Base-by-base conservation (phyloP, 2,888 invertebrate genomes). In the Megaustenia siamemsis region DNA sequence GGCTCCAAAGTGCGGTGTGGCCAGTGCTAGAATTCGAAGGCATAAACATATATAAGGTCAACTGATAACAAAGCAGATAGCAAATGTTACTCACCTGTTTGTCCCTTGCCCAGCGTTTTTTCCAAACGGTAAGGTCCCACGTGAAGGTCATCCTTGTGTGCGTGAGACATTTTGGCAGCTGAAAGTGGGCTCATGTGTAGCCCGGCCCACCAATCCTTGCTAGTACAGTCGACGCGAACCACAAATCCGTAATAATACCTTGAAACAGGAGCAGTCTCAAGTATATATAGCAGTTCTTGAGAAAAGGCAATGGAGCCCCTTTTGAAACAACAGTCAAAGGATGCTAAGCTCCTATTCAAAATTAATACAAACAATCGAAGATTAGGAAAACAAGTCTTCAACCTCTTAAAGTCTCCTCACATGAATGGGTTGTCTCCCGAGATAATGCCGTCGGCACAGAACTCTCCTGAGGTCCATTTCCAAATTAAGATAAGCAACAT, bases 61-160 rank as follows among this genome's bases (percentile, higher is more conserved):
- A 45, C 10, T n/a, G 4, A 28, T 28, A 38, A 35, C 32, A 6
- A 28, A 56, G 32, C 10, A 5, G 28, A 75, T 21, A 43, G 4
- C 10, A 35, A 28, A 40, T 18, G 10, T 28, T 78, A 84, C 84
- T 95, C 95, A 99, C 99, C 99, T 94, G 99, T 99, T 95, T 99
- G 99, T 89, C 99, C 99, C 95, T 99, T 99, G 92, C 99, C 99
- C 89, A 99, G 96, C 83, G 99, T 99, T 95, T 99, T 99, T 95
- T 99, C 99, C 95, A 99, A 96, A 94, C 99, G 96, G 95, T 99
- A 99, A 86, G 99, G 99, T 91, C 99, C 99, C 93, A 99, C 99
- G 95, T 98, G 99, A 95, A 98, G 93, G 79, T 94, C 94, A 75
- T 94, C 93, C 84, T 90, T 90, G 85, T 91, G 90, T 21, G 87